Percentiles rank a stretch among this genome's conserved stretches.
Evolutionary conservation across 2,888 invertebrate genomes (phyloP).

Genomic region (Alentia gelatinosa): DNA sequence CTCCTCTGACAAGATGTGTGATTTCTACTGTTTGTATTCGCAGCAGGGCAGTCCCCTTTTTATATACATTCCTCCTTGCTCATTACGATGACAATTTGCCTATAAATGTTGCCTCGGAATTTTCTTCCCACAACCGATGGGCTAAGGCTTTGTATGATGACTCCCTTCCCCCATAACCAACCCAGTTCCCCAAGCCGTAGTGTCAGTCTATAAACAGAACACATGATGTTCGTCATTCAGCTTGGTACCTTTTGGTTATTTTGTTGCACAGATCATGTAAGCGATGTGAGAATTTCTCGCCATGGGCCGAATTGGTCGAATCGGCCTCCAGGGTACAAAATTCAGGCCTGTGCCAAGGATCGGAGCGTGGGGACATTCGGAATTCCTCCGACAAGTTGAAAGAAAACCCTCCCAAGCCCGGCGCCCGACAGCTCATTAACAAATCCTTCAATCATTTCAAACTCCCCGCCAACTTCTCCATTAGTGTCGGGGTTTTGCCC

Average conservation of each 20-base stretch:
- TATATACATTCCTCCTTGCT: neutral
- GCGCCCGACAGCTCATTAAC: neutral
- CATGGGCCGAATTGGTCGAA: neutral
- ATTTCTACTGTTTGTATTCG: neutral
- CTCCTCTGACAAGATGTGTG: neutral
- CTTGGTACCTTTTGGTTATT: neutral
- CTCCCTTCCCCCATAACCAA: too few relatives aligned
- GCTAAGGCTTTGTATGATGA: neutral
- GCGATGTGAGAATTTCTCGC: neutral
- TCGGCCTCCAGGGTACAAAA: neutral
- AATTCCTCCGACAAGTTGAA: neutral
- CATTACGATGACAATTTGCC: neutral
- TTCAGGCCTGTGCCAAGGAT: neutral
- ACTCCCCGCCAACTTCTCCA: too few relatives aligned
- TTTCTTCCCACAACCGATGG: neutral
- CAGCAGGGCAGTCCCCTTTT: neutral
- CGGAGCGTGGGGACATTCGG: neutral
- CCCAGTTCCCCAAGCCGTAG: too few relatives aligned
- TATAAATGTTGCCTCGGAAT: neutral
- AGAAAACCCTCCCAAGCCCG: neutral
- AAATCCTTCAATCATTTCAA: constrained; percentile 36
- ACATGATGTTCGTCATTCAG: neutral
- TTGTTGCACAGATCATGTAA: neutral
- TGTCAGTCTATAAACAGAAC: neutral
- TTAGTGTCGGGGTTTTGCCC: too few relatives aligned